Conservation (phyloP, 2,113 vertebrate species). For the Camelus dromedarius region DNA sequence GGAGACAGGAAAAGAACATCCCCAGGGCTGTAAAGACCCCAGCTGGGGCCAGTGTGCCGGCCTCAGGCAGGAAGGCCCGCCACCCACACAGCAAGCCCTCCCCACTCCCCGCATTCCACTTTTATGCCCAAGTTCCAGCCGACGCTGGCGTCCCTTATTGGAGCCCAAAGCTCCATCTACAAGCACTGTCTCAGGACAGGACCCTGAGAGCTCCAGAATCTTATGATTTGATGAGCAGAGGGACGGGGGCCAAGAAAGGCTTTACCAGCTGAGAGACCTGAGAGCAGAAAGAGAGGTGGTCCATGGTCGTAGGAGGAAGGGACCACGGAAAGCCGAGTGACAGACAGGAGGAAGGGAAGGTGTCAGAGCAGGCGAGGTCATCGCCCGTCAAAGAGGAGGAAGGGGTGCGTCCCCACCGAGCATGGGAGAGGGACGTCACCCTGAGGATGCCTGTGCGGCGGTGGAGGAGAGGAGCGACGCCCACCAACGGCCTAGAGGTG, state of each 20-base stretch:
- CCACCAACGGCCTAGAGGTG: fast-evolving
- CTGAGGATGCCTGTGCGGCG: fast-evolving
- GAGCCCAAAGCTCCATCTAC: background rate
- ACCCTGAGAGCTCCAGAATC: too few relatives aligned
- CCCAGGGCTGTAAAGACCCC: background rate
- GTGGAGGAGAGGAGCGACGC: fast-evolving
- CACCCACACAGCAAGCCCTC: too few relatives aligned
- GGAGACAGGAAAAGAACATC: background rate
- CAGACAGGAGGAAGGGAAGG: background rate
- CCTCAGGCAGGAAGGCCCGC: background rate
- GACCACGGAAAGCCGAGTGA: background rate
- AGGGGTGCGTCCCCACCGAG: too few relatives aligned
- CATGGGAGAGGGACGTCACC: fast-evolving
- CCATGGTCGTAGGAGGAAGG: fast-evolving
- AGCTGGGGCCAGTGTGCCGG: background rate
- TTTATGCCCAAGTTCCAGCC: too few relatives aligned
- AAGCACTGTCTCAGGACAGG: too few relatives aligned
- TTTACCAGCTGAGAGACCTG: background rate
- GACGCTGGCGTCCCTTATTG: too few relatives aligned
- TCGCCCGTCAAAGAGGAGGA: fast-evolving
- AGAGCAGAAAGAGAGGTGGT: fast-evolving
- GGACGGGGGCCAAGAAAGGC: background rate
- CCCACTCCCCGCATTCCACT: fast-evolving
- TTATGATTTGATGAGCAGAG: too few relatives aligned
- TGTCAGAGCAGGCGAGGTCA: fast-evolving